Evolutionary conservation across 2,888 invertebrate genomes (phyloP).

Genomic region (Halictus ligatus): DNA sequence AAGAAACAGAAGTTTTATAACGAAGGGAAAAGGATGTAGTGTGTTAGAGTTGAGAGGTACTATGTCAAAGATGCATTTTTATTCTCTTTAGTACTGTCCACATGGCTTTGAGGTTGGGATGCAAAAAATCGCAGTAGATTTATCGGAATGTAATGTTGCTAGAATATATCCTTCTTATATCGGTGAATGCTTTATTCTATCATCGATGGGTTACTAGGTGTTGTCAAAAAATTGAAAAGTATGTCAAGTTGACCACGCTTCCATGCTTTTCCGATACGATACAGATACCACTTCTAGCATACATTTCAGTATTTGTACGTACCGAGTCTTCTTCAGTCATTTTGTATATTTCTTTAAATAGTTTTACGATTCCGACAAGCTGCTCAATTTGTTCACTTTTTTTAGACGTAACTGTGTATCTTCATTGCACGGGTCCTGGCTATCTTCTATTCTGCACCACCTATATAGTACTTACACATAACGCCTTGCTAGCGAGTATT

Average conservation of each 20-base stretch:
- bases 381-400: slow-evolving; percentile 29
- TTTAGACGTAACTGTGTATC: slow-evolving; percentile 34
- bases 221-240: slow-evolving; percentile 45
- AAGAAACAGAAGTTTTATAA: not conserved
- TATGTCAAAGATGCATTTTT: not conserved
- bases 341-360: slow-evolving; percentile 59
- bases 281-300: not conserved
- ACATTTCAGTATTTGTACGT: slow-evolving; percentile 63
- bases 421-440: slow-evolving; percentile 40
- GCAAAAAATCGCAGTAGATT: slow-evolving; percentile 8
- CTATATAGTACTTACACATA: slow-evolving; percentile 48
- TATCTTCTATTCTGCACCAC: slow-evolving; percentile 27
- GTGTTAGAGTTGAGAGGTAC: slow-evolving; percentile 9
- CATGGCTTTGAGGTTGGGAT: slow-evolving; percentile 69
- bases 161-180: not conserved
- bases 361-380: slow-evolving; percentile 19
- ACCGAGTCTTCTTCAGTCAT: slow-evolving; percentile 87
- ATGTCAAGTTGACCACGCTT: slow-evolving; percentile 54
- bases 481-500: slow-evolving; percentile 60
- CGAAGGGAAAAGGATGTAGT: not conserved
- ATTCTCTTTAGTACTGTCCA: slow-evolving; percentile 41
- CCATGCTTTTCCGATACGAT: slow-evolving; percentile 41
- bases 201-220: not conserved
- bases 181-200: not conserved
- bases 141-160: not conserved